Percentiles rank a stretch among this genome's conserved stretches.
Evolutionary conservation across 2,888 invertebrate species (phyloP).

Genomic region (Catocala fraxini): DNA sequence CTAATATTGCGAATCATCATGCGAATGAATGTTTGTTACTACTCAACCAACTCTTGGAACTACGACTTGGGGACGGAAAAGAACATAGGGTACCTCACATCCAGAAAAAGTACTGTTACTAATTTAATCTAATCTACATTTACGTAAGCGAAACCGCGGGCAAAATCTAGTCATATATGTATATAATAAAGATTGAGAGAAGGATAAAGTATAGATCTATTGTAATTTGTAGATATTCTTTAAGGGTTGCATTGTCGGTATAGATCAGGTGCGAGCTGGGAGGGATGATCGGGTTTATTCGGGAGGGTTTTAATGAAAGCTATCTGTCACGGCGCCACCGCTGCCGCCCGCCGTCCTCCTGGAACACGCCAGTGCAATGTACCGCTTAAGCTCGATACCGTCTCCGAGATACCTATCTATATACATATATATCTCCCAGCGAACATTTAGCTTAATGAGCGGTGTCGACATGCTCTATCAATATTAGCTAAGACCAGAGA

Average conservation of each 20-base stretch:
- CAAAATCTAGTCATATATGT: too few relatives aligned
- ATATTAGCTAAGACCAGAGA: constrained; percentile 36
- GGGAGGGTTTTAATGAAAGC: constrained; percentile 64
- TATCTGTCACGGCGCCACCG: constrained; percentile 56
- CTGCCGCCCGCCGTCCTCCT: constrained; percentile 23
- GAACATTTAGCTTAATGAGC: constrained; percentile 43
- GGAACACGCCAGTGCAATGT: constrained; percentile 34
- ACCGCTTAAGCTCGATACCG: constrained; percentile 31
- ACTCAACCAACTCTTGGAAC: too few relatives aligned
- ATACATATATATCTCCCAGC: constrained; percentile 31
- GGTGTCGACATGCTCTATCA: constrained; percentile 37
- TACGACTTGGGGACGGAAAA: too few relatives aligned
- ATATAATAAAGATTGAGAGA: constrained; percentile 9
- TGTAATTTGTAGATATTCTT: constrained; percentile 31
- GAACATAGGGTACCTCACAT: too few relatives aligned
- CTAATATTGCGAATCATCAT: too few relatives aligned
- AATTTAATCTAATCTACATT: too few relatives aligned
- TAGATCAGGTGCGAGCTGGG: constrained; percentile 57
- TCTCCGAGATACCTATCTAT: constrained; percentile 39
- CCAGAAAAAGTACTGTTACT: too few relatives aligned
- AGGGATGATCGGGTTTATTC: constrained; percentile 61
- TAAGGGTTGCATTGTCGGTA: constrained; percentile 38
- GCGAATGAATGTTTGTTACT: too few relatives aligned
- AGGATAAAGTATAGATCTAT: constrained; percentile 13
- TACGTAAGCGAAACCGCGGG: too few relatives aligned